phyloP scores from a whole-genome alignment of 2,797 vertebrate species.

The Coregonus sp. region DNA sequence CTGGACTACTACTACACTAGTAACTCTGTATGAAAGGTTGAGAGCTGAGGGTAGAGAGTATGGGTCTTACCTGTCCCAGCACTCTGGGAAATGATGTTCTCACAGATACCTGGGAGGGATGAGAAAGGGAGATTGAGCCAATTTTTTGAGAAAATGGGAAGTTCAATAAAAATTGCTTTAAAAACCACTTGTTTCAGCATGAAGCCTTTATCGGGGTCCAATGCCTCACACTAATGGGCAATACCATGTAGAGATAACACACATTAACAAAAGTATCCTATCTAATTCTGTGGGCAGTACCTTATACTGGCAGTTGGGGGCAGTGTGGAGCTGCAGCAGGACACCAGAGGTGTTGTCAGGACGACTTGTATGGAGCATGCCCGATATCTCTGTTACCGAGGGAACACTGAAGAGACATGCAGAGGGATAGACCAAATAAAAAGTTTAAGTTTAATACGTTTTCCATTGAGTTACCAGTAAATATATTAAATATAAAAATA shows the following conservation, averaged over 20 bases:
- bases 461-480: neutral
- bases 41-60: neutral
- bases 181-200: neutral
- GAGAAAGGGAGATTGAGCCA: no score
- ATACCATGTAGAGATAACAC: neutral
- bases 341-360: conserved; percentile 78
- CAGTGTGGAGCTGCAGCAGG: conserved; percentile 86
- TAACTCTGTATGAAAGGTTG: no score
- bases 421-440: neutral
- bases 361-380: conserved; percentile 87
- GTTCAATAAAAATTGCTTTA: neutral
- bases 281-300: conserved; percentile 62
- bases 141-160: neutral
- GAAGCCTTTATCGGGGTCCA: neutral
- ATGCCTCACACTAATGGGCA: neutral
- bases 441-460: neutral
- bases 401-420: conserved; percentile 75
- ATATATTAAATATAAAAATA: neutral
- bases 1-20: no score
- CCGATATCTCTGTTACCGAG: conserved; percentile 84
- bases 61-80: conserved; percentile 88
- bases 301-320: conserved; percentile 92
- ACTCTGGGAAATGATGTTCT: conserved; percentile 86
- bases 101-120: conserved; percentile 79
- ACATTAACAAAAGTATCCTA: neutral